Evolutionary conservation across 2,113 vertebrate genomes (phyloP).

Genomic region (Synchiropus splendidus): DNA sequence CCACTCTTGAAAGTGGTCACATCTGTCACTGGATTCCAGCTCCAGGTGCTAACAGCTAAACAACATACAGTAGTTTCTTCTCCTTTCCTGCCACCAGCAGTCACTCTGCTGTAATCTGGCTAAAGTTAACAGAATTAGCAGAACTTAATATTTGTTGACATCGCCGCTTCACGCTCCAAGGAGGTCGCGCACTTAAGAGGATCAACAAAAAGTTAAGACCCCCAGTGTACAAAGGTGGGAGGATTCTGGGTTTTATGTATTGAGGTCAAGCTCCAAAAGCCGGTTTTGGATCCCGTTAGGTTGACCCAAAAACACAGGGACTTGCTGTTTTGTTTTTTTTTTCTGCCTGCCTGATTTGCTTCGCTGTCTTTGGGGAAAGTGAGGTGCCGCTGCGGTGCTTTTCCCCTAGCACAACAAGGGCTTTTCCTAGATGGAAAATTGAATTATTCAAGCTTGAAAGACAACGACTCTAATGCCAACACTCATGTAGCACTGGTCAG

Average conservation of each 20-base stretch:
- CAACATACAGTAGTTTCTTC: no score
- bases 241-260: slow-evolving; percentile 45
- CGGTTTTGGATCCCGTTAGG: slow-evolving; percentile 17
- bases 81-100: no score
- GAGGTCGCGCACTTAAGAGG: no score
- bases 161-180: slow-evolving; percentile 27
- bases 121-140: slow-evolving; percentile 16
- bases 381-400: no score
- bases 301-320: slow-evolving; percentile 36
- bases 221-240: slow-evolving; percentile 22
- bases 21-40: no score
- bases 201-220: slow-evolving; percentile 32
- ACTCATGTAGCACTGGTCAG: no score
- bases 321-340: no score
- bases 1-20: no score
- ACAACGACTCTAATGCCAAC: slow-evolving; percentile 9
- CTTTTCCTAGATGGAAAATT: no score
- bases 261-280: slow-evolving; percentile 53
- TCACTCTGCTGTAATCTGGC: slow-evolving; percentile 12
- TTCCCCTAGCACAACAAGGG: no score
- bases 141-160: slow-evolving; percentile 28
- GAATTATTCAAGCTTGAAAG: no score
- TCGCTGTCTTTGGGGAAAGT: background rate
- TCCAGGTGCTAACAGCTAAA: no score
- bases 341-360: slow-evolving; percentile 12